Evolutionary conservation across 92 coral and sea anemone species (phyloP).

Genomic region (Phenganax subtilis): DNA sequence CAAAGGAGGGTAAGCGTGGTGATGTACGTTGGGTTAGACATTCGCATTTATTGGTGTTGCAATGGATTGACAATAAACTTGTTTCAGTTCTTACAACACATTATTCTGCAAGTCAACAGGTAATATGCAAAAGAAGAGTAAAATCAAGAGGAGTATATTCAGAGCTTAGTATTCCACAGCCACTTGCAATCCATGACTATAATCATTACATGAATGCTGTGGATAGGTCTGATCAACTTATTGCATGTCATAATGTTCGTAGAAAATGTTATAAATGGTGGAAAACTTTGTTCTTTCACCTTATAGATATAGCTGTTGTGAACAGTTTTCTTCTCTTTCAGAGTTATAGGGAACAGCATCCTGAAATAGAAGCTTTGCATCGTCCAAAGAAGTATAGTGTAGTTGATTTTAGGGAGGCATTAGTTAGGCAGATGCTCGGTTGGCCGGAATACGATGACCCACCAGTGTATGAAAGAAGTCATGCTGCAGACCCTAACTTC

Average conservation of each 20-base stretch:
- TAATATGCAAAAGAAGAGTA: neutral
- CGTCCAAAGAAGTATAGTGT: constrained; percentile 38
- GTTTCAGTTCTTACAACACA: neutral
- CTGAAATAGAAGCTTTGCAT: constrained; percentile 40
- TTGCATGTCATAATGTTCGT: constrained; percentile 43
- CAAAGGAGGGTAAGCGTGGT: constrained; percentile 42
- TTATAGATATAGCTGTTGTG: constrained; percentile 6
- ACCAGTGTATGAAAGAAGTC: constrained; percentile 10
- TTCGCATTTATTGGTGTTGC: constrained; percentile 39
- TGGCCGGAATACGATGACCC: constrained; percentile 35
- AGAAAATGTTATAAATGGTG: constrained; percentile 57
- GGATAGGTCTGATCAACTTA: constrained; percentile 53
- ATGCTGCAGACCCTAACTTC: neutral
- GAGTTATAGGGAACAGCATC: constrained; percentile 39
- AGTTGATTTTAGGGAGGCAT: constrained; percentile 46
- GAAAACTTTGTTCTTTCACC: constrained; percentile 18
- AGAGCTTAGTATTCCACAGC: neutral
- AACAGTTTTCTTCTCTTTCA: constrained; percentile 50
- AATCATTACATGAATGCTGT: constrained; percentile 35
- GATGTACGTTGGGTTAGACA: constrained; percentile 50
- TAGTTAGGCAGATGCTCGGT: constrained; percentile 41
- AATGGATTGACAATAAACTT: constrained; percentile 39
- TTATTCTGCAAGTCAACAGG: neutral
- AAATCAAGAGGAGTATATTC: neutral
- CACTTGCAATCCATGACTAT: neutral